These are phyloP conservation scores for Aphrocallistes beatrix DNA, from an alignment of 37 sponge, comb jelly and placozoan species.

Conservation along the genomic window DNA sequence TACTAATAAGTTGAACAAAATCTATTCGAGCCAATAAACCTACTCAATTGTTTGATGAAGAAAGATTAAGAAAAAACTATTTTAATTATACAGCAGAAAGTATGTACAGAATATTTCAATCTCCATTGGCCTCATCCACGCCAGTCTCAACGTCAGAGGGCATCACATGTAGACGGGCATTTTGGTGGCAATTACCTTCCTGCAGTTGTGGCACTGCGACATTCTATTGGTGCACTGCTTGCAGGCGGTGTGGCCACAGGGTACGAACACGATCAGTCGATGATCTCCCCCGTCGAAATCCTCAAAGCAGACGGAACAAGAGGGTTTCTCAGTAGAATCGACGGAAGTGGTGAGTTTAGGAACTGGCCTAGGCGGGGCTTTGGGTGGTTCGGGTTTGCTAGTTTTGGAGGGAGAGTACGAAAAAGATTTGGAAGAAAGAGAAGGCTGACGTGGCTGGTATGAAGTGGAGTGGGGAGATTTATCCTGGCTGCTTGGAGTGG, in stretches of 20 bases:
- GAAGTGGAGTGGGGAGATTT: constrained; percentile 51
- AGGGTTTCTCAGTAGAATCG: neutral
- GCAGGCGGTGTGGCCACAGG: constrained; percentile 85
- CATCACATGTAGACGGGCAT: neutral
- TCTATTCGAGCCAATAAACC: too few relatives aligned
- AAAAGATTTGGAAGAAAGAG: neutral
- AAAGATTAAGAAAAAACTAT: too few relatives aligned
- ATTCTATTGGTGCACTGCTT: constrained; percentile 74
- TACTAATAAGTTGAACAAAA: too few relatives aligned
- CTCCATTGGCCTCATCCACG: neutral
- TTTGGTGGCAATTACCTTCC: constrained; percentile 45
- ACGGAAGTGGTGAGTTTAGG: neutral
- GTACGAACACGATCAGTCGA: constrained; percentile 27
- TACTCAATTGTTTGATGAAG: too few relatives aligned
- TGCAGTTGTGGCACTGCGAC: constrained; percentile 75
- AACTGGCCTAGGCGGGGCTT: neutral
- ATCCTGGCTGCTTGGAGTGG: neutral
- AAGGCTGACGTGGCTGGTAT: constrained; percentile 31
- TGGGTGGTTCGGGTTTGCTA: neutral
- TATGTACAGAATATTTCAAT: neutral
- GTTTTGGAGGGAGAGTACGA: neutral
- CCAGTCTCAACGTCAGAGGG: neutral
- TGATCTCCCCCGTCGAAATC: neutral
- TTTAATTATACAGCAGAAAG: neutral
- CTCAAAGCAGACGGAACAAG: neutral